Evolutionary conservation across 2,797 vertebrate genomes (phyloP).

Genomic region (Sebastes hubbsi): DNA sequence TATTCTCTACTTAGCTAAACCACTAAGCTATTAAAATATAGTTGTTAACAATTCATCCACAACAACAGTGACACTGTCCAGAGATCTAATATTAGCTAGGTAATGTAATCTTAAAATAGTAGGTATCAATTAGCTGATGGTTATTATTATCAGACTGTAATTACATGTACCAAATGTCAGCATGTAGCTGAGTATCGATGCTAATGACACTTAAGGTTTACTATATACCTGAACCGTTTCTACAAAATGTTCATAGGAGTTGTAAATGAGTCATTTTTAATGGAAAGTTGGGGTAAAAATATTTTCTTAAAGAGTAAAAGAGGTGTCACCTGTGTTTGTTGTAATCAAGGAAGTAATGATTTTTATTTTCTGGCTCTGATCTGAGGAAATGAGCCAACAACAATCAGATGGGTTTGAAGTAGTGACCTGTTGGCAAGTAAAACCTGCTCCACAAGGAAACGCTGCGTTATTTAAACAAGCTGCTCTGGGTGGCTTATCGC

Average conservation of each 20-base stretch:
- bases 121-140: neutral
- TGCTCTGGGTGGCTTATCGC: neutral
- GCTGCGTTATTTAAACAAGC: constrained; percentile 28
- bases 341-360: constrained; percentile 9
- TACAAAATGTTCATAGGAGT: neutral
- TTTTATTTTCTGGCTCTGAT: constrained; percentile 16
- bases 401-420: neutral
- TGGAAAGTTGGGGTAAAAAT: neutral
- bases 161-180: neutral
- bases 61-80: neutral
- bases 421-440: constrained; percentile 38
- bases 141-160: neutral
- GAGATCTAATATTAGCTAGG: neutral
- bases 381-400: constrained; percentile 35
- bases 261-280: neutral
- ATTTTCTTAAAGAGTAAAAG: neutral
- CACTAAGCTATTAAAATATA: neutral
- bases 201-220: neutral
- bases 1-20: neutral
- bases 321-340: neutral
- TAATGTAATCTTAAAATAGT: neutral
- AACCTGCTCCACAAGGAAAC: constrained; percentile 81
- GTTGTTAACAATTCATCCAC: neutral
- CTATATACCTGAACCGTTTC: neutral
- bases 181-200: neutral